Evolutionary conservation across 2,888 invertebrate species (phyloP).

Genomic region (Drosophila neonasuta): DNA sequence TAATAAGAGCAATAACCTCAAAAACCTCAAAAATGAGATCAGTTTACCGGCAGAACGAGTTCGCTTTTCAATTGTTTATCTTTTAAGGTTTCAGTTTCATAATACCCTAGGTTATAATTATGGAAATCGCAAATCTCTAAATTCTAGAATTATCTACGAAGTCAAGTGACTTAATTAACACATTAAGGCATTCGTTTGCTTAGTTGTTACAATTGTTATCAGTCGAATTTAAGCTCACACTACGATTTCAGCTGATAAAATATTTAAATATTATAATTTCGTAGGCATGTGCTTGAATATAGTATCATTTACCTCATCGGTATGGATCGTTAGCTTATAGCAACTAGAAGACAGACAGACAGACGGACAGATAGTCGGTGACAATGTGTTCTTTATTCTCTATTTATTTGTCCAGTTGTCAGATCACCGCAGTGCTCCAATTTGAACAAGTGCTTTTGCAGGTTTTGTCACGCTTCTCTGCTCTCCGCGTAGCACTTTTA

Average conservation of each 20-base stretch:
- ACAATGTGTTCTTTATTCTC: constrained; percentile 16
- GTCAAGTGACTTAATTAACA: constrained; percentile 36
- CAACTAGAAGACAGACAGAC: neutral
- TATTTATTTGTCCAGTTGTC: constrained; percentile 17
- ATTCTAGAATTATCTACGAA: constrained; percentile 13
- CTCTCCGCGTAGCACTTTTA: constrained; percentile 32
- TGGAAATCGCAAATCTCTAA: neutral
- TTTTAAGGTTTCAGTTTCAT: neutral
- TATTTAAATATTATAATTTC: constrained; percentile 36
- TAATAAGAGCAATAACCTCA: constrained; percentile 39
- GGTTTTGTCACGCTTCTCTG: constrained; percentile 58
- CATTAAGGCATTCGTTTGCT: constrained; percentile 34
- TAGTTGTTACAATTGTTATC: constrained; percentile 20
- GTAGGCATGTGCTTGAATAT: neutral
- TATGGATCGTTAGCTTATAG: constrained; percentile 11
- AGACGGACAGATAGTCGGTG: neutral
- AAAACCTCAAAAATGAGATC: constrained; percentile 47
- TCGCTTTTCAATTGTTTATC: constrained; percentile 2
- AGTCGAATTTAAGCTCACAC: neutral
- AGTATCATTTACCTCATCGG: constrained; percentile 4
- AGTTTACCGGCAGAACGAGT: constrained; percentile 38
- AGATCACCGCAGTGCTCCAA: constrained; percentile 36
- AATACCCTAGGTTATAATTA: constrained; percentile 1
- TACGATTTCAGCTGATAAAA: constrained; percentile 50
- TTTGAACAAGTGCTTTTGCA: constrained; percentile 62